Evolutionary conservation across 2,113 vertebrate species (phyloP), one percentile per base, ranked within the genome.

Genomic region (Struthio camelus): DNA sequence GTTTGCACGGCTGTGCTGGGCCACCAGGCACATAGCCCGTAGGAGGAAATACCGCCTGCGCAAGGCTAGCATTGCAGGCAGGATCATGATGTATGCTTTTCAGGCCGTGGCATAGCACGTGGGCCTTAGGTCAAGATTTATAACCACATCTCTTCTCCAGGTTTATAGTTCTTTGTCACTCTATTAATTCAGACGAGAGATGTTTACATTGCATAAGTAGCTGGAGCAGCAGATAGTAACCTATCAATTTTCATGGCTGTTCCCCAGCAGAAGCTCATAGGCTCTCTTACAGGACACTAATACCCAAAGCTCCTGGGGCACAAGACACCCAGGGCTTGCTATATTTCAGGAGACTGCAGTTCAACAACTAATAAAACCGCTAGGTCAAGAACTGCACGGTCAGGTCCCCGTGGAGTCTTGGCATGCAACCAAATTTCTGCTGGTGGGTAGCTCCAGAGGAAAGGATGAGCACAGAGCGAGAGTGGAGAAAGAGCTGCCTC

Each of bases 151-250:
- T 96, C 34, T 91, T 92, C 83, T 95, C 53, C 18, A 14, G 44
- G 80, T 95, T 96, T 96, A 82, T 93, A 42, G 87, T 91, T 94
- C 86, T 58, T 87, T 92, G 94, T 96, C 96, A 92, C 91, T 96
- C 95, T 89, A 46, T 95, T 96, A 96, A 82, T 70, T 95, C 88
- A 94, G 79, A 94, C 1, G 2, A 89, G 92, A 82, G 87, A 81
- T 96, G 96, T 94, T 96, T 96, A 91, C 92, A 84, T 95, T 96
- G 96, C 93, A 83, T 95, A 95, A 97, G 91, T 95, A 94, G 95
- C 89, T 94, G 44, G 84, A 94, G 89, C 89, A 58, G 83, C 75
- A 70, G 34, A 81, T 94, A 92, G 90, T 96, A 95, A 89, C 94
- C 87, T 92, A 82, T 97, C 95, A 89, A 92, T 95, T 96, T 95